Percentiles rank a stretch among this genome's conserved stretches.
Evolutionary conservation across 2,888 invertebrate genomes (phyloP).

Genomic region (Melieria omissa): DNA sequence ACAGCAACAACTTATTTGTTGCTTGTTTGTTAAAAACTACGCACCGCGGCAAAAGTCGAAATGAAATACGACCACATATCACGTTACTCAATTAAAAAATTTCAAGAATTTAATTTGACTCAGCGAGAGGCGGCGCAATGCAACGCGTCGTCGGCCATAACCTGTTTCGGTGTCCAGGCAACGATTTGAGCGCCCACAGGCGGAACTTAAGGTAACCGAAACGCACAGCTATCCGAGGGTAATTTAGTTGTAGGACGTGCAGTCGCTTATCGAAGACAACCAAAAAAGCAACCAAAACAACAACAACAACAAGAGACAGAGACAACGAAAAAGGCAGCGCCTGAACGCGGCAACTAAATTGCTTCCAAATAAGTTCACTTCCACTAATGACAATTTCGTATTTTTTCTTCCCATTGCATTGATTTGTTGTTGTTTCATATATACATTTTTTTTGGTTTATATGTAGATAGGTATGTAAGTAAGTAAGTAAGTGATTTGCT

Average conservation of each 20-base stretch:
- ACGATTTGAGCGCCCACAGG: no score
- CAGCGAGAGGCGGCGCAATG: neutral
- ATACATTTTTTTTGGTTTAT: no score
- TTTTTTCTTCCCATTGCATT: neutral
- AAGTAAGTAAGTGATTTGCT: slow-evolving; percentile 13
- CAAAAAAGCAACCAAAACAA: no score
- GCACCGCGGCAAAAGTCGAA: neutral
- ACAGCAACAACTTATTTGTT: neutral
- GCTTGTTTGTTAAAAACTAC: neutral
- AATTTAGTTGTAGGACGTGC: no score
- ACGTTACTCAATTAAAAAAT: slow-evolving; percentile 29
- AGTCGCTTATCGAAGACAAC: no score
- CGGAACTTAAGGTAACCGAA: no score
- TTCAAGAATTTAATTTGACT: slow-evolving; percentile 34
- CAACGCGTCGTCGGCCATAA: no score
- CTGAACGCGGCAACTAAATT: slow-evolving; percentile 7
- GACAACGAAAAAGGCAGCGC: no score
- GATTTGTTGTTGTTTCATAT: neutral
- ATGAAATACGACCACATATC: slow-evolving; percentile 23
- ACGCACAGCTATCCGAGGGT: no score
- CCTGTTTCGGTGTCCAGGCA: no score
- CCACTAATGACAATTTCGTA: slow-evolving; percentile 24
- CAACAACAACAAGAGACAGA: no score
- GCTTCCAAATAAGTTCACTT: slow-evolving; percentile 24
- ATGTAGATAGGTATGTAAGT: no score